phyloP scores from a whole-genome alignment of 1,140 invertebrate species.

The Scaptomyza montana region DNA sequence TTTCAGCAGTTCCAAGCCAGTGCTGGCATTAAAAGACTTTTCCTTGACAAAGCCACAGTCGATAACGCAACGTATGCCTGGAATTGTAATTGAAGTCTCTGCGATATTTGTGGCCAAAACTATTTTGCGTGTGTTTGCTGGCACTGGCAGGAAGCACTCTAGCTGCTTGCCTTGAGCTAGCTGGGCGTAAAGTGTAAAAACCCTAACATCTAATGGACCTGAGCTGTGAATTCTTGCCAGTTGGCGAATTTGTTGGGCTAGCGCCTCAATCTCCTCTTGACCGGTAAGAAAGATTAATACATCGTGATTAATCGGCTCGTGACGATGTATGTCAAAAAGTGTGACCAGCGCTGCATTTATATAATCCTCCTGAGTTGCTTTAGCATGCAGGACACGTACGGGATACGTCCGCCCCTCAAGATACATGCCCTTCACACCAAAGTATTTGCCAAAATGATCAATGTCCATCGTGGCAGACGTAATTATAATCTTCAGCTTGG shows the following conservation, averaged over 20 bases:
- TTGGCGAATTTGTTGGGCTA: slow-evolving; percentile 90
- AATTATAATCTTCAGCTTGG: slow-evolving; percentile 90
- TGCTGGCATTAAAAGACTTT: slow-evolving; percentile 91
- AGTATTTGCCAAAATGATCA: slow-evolving; percentile 96
- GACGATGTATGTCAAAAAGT: slow-evolving; percentile 95
- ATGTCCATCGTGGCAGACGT: slow-evolving; percentile 99
- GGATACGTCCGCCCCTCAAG: slow-evolving; percentile 95
- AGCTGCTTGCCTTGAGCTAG: slow-evolving; percentile 91
- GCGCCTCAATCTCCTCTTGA: slow-evolving; percentile 98
- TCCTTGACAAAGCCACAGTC: slow-evolving; percentile 97
- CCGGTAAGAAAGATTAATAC: slow-evolving; percentile 99
- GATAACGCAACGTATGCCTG: slow-evolving; percentile 96
- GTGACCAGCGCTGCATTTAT: slow-evolving; percentile 91
- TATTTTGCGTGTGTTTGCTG: slow-evolving; percentile 91
- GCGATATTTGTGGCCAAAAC: slow-evolving; percentile 99
- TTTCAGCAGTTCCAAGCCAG: slow-evolving; percentile 93
- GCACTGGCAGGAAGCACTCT: slow-evolving; percentile 89
- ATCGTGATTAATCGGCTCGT: slow-evolving; percentile 91
- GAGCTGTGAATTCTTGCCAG: slow-evolving; percentile 84
- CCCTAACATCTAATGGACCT: slow-evolving; percentile 85
- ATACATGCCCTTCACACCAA: slow-evolving; percentile 93
- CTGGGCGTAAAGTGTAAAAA: slow-evolving; percentile 93
- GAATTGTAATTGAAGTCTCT: slow-evolving; percentile 98
- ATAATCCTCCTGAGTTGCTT: slow-evolving; percentile 93
- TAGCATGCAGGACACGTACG: slow-evolving; percentile 91